These are phyloP conservation scores for Puntigrus tetrazona DNA, from an alignment of 2,113 vertebrate species.

Conservation along the genomic window DNA sequence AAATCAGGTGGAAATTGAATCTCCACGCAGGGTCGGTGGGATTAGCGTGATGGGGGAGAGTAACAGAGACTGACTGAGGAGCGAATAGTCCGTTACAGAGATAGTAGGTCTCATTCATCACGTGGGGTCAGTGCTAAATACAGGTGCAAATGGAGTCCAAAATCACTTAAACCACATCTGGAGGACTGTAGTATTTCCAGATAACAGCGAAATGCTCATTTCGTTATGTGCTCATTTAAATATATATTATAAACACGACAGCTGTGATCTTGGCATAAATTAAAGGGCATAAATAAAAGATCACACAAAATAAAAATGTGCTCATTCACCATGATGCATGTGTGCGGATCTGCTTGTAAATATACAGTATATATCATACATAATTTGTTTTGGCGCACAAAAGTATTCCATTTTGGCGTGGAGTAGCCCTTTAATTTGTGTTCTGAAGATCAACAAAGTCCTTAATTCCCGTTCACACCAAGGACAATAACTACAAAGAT, in stretches of 20 bases:
- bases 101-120: neutral
- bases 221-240: neutral
- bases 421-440: too few relatives aligned
- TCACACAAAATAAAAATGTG: too few relatives aligned
- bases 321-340: too few relatives aligned
- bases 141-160: neutral
- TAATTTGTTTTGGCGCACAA: too few relatives aligned
- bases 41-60: neutral
- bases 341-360: too few relatives aligned
- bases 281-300: too few relatives aligned
- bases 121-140: neutral
- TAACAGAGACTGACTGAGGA: neutral
- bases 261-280: neutral
- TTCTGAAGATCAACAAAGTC: too few relatives aligned
- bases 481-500: too few relatives aligned
- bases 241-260: neutral
- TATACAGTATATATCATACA: too few relatives aligned
- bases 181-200: neutral
- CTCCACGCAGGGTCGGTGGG: neutral
- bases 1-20: neutral
- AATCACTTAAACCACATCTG: neutral
- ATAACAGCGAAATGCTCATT: neutral
- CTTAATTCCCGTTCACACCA: too few relatives aligned
- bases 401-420: too few relatives aligned
- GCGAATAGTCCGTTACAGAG: neutral